These are phyloP conservation scores for Synodontis membranacea DNA, from an alignment of 2,113 vertebrate genomes.

Conservation along the genomic window DNA sequence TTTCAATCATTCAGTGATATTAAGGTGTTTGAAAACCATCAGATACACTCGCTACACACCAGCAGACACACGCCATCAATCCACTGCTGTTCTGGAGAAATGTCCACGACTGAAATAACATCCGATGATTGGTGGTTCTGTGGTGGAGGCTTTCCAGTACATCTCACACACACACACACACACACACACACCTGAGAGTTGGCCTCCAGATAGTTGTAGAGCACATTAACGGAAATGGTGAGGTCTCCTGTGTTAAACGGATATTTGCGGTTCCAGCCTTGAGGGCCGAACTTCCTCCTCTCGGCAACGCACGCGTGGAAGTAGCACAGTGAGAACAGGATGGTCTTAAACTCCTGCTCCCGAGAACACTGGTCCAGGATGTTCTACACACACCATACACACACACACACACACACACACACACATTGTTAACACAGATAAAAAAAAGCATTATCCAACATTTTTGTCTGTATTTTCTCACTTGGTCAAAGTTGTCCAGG, in stretches of 20 bases:
- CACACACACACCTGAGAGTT: slow-evolving; percentile 74
- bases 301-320: slow-evolving; percentile 81
- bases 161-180: slow-evolving; percentile 20
- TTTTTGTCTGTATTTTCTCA: slow-evolving; percentile 37
- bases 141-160: slow-evolving; percentile 43
- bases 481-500: slow-evolving; percentile 79
- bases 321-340: slow-evolving; percentile 81
- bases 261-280: slow-evolving; percentile 81
- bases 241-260: slow-evolving; percentile 81
- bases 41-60: background rate
- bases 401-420: background rate
- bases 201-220: slow-evolving; percentile 81
- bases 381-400: slow-evolving; percentile 61
- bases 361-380: slow-evolving; percentile 78
- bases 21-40: background rate
- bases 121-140: background rate
- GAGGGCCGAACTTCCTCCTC: slow-evolving; percentile 79
- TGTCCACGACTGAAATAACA: background rate
- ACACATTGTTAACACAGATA: background rate
- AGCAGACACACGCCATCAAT: background rate
- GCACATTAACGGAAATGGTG: slow-evolving; percentile 79
- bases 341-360: slow-evolving; percentile 83
- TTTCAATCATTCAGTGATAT: background rate
- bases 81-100: background rate
- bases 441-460: background rate